Evolutionary conservation across 2,113 vertebrate genomes (phyloP).

Genomic region (Chloropsis cyanopogon): DNA sequence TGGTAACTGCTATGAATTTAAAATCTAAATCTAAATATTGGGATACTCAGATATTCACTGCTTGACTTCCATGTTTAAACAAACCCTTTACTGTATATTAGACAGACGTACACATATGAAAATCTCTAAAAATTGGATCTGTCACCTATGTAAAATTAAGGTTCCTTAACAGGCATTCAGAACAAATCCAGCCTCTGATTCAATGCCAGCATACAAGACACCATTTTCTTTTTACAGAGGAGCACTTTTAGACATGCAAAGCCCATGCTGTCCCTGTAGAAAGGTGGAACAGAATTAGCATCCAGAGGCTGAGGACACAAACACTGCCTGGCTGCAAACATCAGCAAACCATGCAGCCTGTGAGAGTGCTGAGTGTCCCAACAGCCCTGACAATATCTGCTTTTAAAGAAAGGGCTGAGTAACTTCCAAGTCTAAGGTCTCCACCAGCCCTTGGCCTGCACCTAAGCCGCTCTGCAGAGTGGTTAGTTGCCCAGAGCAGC

Average conservation of each 20-base stretch:
- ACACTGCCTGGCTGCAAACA: rapidly evolving
- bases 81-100: not conserved
- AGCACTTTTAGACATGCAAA: not conserved
- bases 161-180: not conserved
- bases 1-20: not conserved
- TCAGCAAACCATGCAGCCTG: not conserved
- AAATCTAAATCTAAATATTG: not conserved
- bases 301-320: not conserved
- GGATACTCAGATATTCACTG: not conserved
- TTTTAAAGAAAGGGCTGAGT: not conserved
- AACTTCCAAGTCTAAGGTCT: not conserved
- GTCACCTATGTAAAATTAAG: not conserved
- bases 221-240: not conserved
- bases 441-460: not conserved
- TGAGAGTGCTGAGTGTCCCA: rapidly evolving
- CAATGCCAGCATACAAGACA: not conserved
- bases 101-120: not conserved
- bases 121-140: not conserved
- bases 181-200: not conserved
- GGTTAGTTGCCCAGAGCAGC: not conserved
- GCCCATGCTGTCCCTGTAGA: rapidly evolving
- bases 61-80: not conserved
- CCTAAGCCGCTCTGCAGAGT: not conserved
- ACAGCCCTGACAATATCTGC: not conserved
- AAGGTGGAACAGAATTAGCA: not conserved